A percentile compares a stretch with the other conserved stretches of the same genome.
Conservation (phyloP, 2,888 invertebrate genomes). For the Nomada hirtipes region DNA sequence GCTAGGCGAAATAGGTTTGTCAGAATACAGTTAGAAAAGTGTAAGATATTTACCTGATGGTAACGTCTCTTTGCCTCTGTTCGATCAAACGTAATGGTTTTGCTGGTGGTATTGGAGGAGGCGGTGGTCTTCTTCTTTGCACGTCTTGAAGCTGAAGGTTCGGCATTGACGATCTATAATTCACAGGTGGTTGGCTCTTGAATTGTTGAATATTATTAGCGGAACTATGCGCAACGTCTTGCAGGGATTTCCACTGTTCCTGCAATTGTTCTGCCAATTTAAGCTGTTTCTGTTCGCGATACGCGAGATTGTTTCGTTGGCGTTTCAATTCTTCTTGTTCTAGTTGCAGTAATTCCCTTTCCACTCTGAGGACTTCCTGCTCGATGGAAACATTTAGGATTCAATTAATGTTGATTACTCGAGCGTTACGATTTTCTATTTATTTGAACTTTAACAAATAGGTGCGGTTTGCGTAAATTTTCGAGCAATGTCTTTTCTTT, state of each 20-base stretch:
- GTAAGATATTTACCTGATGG: slow-evolving; percentile 77
- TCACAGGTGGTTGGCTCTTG: slow-evolving; percentile 83
- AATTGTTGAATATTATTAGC: slow-evolving; percentile 78
- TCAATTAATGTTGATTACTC: neutral
- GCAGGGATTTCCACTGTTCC: slow-evolving; percentile 86
- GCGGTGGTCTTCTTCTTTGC: slow-evolving; percentile 82
- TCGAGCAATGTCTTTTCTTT: neutral
- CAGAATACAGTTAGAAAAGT: neutral
- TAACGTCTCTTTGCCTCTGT: slow-evolving; percentile 80
- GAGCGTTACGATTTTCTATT: neutral
- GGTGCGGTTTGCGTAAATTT: neutral
- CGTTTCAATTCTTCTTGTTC: slow-evolving; percentile 92
- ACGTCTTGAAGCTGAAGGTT: slow-evolving; percentile 86
- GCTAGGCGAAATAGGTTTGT: too few species aligned
- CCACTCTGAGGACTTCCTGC: slow-evolving; percentile 91
- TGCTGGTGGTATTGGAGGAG: slow-evolving; percentile 86
- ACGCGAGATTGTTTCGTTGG: slow-evolving; percentile 89
- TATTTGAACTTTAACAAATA: neutral
- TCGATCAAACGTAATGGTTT: slow-evolving; percentile 85
- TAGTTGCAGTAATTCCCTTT: slow-evolving; percentile 90
- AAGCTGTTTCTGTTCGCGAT: slow-evolving; percentile 86
- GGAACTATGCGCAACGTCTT: slow-evolving; percentile 85
- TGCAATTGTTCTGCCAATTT: slow-evolving; percentile 81
- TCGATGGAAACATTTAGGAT: slow-evolving; percentile 13
- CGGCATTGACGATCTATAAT: slow-evolving; percentile 87